These are phyloP conservation scores for Astropecten irregularis DNA, from an alignment of 53 echinoderm and acorn worm species.

Conservation along the genomic window DNA sequence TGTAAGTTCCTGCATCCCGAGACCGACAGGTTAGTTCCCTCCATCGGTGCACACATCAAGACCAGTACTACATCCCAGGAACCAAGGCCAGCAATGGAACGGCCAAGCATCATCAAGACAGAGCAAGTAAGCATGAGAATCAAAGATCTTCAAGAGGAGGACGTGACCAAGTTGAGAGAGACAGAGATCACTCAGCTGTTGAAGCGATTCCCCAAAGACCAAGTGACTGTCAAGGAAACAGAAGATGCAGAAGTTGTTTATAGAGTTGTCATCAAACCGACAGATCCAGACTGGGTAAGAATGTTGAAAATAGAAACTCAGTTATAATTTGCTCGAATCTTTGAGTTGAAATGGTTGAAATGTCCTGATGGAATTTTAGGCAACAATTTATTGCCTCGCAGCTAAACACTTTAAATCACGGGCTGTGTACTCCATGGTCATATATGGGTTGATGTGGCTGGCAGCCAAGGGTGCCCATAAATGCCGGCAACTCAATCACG, in stretches of 20 bases:
- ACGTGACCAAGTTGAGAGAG: constrained; percentile 62
- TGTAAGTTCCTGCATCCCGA: constrained; percentile 67
- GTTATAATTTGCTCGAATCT: not conserved
- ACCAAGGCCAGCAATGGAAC: not conserved
- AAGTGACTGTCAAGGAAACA: constrained; percentile 53
- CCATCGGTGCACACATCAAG: not conserved
- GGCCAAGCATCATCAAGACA: not conserved
- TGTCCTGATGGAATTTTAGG: not conserved
- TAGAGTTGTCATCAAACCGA: constrained; percentile 73
- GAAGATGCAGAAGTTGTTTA: constrained; percentile 61
- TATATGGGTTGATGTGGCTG: too few relatives aligned
- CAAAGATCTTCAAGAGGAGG: constrained; percentile 64
- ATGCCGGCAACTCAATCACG: too few relatives aligned
- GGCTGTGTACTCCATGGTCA: too few relatives aligned
- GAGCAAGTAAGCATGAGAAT: constrained; percentile 46
- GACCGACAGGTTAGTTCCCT: not conserved
- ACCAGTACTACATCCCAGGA: not conserved
- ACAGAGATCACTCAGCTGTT: constrained; percentile 78
- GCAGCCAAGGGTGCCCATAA: too few relatives aligned
- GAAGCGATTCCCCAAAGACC: constrained; percentile 73
- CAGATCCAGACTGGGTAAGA: constrained; percentile 96
- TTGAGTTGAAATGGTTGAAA: not conserved
- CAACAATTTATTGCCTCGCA: not conserved
- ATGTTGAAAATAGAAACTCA: not conserved
- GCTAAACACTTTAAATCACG: not conserved